These are phyloP conservation scores for Agelas oroides DNA, from an alignment of 37 sponge, comb jelly and placozoan species.

Conservation along the genomic window DNA sequence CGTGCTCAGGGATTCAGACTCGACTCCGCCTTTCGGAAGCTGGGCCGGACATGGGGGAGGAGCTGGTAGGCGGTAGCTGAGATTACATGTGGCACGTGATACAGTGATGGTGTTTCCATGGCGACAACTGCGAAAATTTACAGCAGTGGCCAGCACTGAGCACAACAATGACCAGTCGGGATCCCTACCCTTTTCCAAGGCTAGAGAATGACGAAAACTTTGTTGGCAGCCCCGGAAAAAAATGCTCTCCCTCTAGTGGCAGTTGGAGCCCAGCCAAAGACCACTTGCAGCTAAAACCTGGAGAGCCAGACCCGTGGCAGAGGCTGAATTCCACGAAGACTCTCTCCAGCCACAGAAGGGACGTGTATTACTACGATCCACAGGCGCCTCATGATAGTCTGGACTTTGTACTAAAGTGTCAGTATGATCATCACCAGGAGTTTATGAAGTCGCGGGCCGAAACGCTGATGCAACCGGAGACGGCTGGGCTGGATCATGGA, in stretches of 20 bases:
- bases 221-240: neutral
- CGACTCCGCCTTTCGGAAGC: no score
- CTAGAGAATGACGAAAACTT: conserved; percentile 81
- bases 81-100: no score
- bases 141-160: no score
- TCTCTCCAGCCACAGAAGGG: conserved; percentile 77
- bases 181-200: conserved; percentile 85
- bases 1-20: no score
- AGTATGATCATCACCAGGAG: conserved; percentile 92
- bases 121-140: no score
- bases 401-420: conserved; percentile 91
- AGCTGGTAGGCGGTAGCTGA: no score
- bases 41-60: no score
- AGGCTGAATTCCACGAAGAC: conserved; percentile 82
- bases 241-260: neutral
- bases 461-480: conserved; percentile 87
- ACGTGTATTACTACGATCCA: conserved; percentile 81
- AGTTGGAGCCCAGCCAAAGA: no score
- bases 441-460: conserved; percentile 87
- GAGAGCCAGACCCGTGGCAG: conserved; percentile 66
- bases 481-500: conserved; percentile 68
- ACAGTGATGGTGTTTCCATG: no score
- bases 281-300: neutral
- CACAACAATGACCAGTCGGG: conserved; percentile 28
- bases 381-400: conserved; percentile 91